Percentiles rank a stretch among this genome's conserved stretches.
phyloP scores from a whole-genome alignment of 2,888 invertebrate genomes.

The Kryphioiulus occultus region DNA sequence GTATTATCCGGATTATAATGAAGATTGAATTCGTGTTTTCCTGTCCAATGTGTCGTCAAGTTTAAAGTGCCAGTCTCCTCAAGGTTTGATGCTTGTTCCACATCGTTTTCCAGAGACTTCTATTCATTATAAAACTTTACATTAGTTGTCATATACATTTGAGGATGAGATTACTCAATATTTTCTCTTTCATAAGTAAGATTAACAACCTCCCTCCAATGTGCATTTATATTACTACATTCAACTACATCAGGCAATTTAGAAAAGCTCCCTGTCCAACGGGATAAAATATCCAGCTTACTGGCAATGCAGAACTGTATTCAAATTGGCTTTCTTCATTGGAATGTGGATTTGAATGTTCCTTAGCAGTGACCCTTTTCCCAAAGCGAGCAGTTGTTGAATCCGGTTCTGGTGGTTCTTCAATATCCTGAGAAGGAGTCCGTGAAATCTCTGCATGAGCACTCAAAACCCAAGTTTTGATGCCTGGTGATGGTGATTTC shows the following conservation, averaged over 20 bases:
- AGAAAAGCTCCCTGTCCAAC: background rate
- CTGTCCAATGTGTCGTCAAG: background rate
- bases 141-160: background rate
- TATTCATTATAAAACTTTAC: background rate
- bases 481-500: background rate
- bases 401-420: constrained; percentile 52
- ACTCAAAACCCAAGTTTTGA: constrained; percentile 43
- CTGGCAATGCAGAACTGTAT: background rate
- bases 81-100: background rate
- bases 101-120: background rate
- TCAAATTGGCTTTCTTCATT: background rate
- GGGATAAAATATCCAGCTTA: background rate
- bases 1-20: constrained; percentile 48
- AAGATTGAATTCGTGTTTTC: constrained; percentile 28
- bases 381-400: constrained; percentile 49
- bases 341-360: background rate
- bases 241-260: too few species aligned
- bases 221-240: too few species aligned
- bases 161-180: background rate
- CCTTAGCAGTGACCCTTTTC: background rate
- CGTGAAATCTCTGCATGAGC: background rate
- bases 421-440: background rate
- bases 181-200: too few species aligned
- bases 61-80: background rate
- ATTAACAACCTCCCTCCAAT: background rate